Base-by-base conservation (phyloP, 2,797 vertebrate species). In the Arrhamphus sclerolepis region DNA sequence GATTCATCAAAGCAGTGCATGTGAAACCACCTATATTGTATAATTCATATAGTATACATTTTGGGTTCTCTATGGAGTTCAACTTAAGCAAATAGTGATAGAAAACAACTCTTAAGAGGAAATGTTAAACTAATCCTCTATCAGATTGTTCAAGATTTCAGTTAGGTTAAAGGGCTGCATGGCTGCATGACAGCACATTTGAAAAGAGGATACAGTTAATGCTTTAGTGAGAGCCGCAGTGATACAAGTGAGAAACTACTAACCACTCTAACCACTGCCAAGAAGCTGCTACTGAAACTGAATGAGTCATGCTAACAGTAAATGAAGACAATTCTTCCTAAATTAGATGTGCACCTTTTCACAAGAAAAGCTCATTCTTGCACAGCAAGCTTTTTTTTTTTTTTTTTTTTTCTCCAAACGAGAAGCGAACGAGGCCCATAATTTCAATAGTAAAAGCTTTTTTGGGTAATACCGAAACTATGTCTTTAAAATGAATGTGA, bases 271-370 rank as follows among this genome's bases (percentile, higher is more conserved):
- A 76, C 66, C 58, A 62, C 38, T 39, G 48, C 24, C 54, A 56
- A 63, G 58, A 51, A 61, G 62, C 50, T 50, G 28, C 7, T 46
- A 28, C 31, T 54, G 56, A 48, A 57, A 62, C 31, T 29, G 16
- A 63, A 66, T 77, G 71, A 81, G 66, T 81, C 70, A 77, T 3
- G 4, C 34, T 71, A 60, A 72, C 59, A 46, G 70, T 74, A 77
- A 71, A 5, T 64, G 39, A 74, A 61, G 5, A 39, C 6, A 11
- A 44, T 17, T 54, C 31, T 52, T 68, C 6, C 52, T 28, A 62
- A 76, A 76, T 48, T 17, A 54, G 48, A 59, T 31, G 11, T 58
- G 31, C 50, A 43, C 40, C 42, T 48, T 62, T 65, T 20, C 40
- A 46, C 7, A 47, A 48, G 39, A 46, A 46, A 17, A 26, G n/a